Evolutionary conservation across 2,797 vertebrate species (phyloP), one percentile per base, ranked within the genome.

Genomic region (Philypnodon macrostomus): DNA sequence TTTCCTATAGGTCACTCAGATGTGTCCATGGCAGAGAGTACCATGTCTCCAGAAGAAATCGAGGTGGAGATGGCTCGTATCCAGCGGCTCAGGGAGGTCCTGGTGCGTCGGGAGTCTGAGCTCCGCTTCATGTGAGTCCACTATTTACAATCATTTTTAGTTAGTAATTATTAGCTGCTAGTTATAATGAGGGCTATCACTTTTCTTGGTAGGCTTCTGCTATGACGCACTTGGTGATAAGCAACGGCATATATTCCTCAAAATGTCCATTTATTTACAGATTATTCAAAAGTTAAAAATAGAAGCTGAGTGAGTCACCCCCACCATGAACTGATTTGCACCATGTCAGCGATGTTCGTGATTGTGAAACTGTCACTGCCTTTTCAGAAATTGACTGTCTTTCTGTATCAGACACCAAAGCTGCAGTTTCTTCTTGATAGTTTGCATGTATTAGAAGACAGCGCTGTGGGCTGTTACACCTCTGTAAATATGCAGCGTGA

Each of bases 1-100:
- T 15, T 7, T 0, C 32, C 32, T 49, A 45, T 80, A 97, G 95
- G 83, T 84, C 92, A 95, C 57, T 91, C 92, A 47, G 94, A 98
- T 38, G 93, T 98, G 86, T 98, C 93, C 33, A 98, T 98, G 96
- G 95, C 93, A 7, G 97, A 99, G 82, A 94, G 93, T 67, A 94
- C 91, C 70, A 92, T 97, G 92, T 93, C 93, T 85, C 94, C 95
- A 0, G 96, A 97, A 37, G 95, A 98, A 88, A 96, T 99, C 0
- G 96, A 99, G 79, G 85, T 94, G 58, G 96, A 99, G 85, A 98
- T 99, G 97, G 82, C 90, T 30, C 94, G 95, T 47, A 98, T 98
- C 76, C 96, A 98, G 80, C 91, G 93, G 31, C 94, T 99, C 66
- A 88, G 95, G 50, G 97, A 99, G 84, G 95, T 98, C 46, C 85